Evolutionary conservation across 2,888 invertebrate species (phyloP), one percentile per base, ranked within the genome.

Genomic region (Sinhomidia bicolor): DNA sequence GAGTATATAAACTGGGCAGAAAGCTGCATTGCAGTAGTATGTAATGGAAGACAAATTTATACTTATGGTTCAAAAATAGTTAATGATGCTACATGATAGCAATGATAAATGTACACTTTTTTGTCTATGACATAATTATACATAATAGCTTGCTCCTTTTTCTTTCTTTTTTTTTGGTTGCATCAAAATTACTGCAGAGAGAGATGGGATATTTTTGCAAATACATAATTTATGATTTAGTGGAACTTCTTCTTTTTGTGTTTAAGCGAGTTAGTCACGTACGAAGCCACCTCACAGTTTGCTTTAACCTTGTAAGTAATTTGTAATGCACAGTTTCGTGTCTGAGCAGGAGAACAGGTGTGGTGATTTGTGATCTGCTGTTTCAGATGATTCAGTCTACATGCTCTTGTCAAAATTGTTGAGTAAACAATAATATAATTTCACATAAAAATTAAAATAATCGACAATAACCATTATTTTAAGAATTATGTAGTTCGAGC

Each of bases 51-150:
- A 71, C 36, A 71, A 71, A n/a, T 71, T n/a, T n/a, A 47, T 14
- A 7, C 47, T 47, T 47, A n/a, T 47, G 47, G 47, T 7, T n/a
- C 47, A n/a, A 47, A n/a, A 54, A 47, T 9, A 20, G 2, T 74
- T 76, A 51, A 5, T 10, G 2, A 47, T 76, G 26, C 1, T 20
- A 14, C 2, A n/a, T 5, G 47, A 41, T 41, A 9, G 26, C 32
- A 17, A 71, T 3, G n/a, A 17, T 65, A 65, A 65, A 65, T 32
- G 23, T 6, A 54, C n/a, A 54, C 51, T 1, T n/a, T 17, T 32
- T 71, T 41, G 10, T 20, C 5, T 26, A 60, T 26, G 60, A 60
- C 60, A 60, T 60, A 60, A 60, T 60, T 60, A 60, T 12, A 60
- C 51, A 60, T 60, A 60, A 60, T 54, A 17, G 54, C 54, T 20